Conservation (phyloP, 1,140 invertebrate genomes). For the Drosophila ohnishii region DNA sequence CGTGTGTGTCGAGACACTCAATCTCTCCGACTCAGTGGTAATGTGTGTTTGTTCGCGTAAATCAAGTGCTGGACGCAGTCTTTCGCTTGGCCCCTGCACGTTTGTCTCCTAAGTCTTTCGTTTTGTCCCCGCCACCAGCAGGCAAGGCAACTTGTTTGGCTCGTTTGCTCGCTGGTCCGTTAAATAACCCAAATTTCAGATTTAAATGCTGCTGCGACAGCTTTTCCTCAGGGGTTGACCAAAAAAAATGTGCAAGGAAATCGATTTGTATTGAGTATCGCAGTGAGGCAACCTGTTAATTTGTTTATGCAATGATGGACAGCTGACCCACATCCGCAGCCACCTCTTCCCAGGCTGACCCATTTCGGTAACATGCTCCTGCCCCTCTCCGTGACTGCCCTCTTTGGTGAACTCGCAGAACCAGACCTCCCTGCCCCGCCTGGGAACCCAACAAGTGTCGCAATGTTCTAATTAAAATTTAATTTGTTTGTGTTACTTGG, state of each 20-base stretch:
- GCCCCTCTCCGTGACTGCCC: constrained; percentile 11
- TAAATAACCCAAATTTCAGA: constrained; percentile 80
- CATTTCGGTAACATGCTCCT: constrained; percentile 48
- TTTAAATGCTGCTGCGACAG: constrained; percentile 55
- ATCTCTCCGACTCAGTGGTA: constrained; percentile 28
- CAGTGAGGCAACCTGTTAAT: constrained; percentile 35
- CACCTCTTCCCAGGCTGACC: constrained; percentile 9
- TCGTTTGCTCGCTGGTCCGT: constrained; percentile 60
- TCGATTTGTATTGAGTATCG: constrained; percentile 34
- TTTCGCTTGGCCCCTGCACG: constrained; percentile 33
- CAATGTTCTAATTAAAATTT: constrained; percentile 77
- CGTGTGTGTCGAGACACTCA: neutral
- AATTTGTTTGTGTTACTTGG: constrained; percentile 63
- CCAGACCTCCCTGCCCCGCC: neutral
- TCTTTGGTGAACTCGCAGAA: constrained; percentile 30
- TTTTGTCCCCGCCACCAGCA: constrained; percentile 10
- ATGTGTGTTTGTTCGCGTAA: constrained; percentile 43
- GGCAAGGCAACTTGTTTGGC: constrained; percentile 38
- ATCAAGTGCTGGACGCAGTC: constrained; percentile 56
- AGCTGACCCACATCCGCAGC: constrained; percentile 27
- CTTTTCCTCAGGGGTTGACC: constrained; percentile 47
- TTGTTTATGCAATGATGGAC: constrained; percentile 38
- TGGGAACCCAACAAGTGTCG: constrained; percentile 49
- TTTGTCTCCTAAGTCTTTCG: constrained; percentile 63
- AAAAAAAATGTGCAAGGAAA: constrained; percentile 46